phyloP scores from a whole-genome alignment of 2,888 invertebrate genomes.

The Andrena fulva region DNA sequence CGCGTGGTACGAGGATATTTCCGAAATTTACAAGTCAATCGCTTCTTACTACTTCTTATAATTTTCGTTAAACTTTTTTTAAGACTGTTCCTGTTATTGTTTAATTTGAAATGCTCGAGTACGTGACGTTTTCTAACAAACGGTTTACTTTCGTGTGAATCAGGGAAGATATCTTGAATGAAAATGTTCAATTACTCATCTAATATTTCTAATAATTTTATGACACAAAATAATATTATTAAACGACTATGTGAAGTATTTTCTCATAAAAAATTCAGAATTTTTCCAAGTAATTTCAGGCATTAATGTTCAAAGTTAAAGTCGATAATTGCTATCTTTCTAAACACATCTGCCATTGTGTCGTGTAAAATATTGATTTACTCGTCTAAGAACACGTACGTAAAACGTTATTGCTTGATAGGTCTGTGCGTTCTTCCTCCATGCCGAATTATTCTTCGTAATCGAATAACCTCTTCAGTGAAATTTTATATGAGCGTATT shows the following conservation, averaged over 20 bases:
- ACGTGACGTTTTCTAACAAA: neutral
- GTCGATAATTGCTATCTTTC: neutral
- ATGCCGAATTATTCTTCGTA: slow-evolving; percentile 11
- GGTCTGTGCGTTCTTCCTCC: neutral
- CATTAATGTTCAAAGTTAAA: neutral
- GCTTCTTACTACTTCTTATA: neutral
- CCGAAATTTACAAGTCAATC: neutral
- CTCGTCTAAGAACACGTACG: slow-evolving; percentile 22
- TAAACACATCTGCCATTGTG: neutral
- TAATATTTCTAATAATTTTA: neutral
- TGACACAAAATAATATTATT: neutral
- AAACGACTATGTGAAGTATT: too few species aligned
- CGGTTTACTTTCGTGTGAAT: too few species aligned
- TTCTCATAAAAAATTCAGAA: too few species aligned
- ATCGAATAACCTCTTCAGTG: neutral
- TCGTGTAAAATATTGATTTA: neutral
- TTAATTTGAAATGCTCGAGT: neutral
- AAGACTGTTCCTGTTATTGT: neutral
- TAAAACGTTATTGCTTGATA: neutral
- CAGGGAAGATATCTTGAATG: slow-evolving; percentile 32
- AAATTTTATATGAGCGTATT: neutral
- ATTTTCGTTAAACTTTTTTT: neutral
- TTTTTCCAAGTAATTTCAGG: neutral
- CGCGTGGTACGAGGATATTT: slow-evolving; percentile 28
- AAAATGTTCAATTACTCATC: neutral